Evolutionary conservation across 2,797 vertebrate genomes (phyloP).

Genomic region (Percopsis omiscomaycus): DNA sequence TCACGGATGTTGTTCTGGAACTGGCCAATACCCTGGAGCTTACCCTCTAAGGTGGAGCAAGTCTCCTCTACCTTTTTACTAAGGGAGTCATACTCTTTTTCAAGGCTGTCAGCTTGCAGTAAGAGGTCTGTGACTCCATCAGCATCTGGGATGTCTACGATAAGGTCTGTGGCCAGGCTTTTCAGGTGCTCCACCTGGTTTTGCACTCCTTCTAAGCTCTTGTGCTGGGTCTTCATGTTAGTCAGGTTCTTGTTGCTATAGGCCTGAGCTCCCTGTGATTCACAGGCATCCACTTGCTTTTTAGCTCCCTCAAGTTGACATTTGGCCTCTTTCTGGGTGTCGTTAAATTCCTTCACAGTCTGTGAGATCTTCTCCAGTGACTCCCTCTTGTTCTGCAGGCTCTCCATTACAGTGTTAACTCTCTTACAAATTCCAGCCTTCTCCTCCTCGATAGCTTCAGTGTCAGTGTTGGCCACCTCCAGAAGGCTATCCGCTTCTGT

Average conservation of each 20-base stretch:
- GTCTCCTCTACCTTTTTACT: slow-evolving; percentile 83
- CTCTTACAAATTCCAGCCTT: slow-evolving; percentile 76
- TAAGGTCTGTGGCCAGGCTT: slow-evolving; percentile 84
- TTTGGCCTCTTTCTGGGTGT: slow-evolving; percentile 82
- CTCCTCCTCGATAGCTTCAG: slow-evolving; percentile 82
- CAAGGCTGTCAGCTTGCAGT: slow-evolving; percentile 84
- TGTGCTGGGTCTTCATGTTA: slow-evolving; percentile 92
- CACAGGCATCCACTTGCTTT: slow-evolving; percentile 84
- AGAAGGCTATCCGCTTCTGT: slow-evolving; percentile 84
- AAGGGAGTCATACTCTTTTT: slow-evolving; percentile 79
- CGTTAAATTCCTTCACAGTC: slow-evolving; percentile 89
- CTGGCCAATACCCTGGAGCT: slow-evolving; percentile 94
- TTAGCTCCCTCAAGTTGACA: slow-evolving; percentile 82
- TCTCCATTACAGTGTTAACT: slow-evolving; percentile 81
- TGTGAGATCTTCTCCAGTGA: slow-evolving; percentile 86
- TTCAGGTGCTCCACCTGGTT: slow-evolving; percentile 83
- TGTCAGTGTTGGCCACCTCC: slow-evolving; percentile 82
- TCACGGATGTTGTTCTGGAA: slow-evolving; percentile 96
- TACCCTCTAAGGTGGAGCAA: slow-evolving; percentile 88
- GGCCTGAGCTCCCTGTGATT: slow-evolving; percentile 85
- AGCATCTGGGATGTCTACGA: slow-evolving; percentile 84
- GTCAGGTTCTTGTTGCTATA: slow-evolving; percentile 90
- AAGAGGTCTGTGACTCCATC: slow-evolving; percentile 88
- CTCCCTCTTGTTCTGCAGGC: slow-evolving; percentile 85
- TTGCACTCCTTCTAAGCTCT: slow-evolving; percentile 82